phyloP scores from a whole-genome alignment of 2,113 vertebrate species.

The Cephalopterus ornatus region DNA sequence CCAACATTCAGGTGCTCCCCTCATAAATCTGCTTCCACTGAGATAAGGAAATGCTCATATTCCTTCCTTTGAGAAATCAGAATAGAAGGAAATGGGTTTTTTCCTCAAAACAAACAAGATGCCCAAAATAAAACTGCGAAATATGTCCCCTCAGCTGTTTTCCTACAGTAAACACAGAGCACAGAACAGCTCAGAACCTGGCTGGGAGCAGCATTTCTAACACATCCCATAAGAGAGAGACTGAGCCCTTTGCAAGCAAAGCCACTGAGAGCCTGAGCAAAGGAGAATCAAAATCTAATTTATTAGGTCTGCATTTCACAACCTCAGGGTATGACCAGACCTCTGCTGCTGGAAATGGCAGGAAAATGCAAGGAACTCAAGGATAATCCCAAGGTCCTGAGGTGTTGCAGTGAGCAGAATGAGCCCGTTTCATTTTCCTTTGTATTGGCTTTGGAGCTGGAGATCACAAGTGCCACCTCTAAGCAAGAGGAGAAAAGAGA shows the following conservation, averaged over 20 bases:
- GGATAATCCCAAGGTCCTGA: neutral
- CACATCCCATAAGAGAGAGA: neutral
- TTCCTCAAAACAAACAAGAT: neutral
- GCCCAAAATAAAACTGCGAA: neutral
- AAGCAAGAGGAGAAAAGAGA: neutral
- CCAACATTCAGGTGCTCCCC: neutral
- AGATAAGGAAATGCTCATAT: constrained; percentile 5
- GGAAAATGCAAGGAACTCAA: neutral
- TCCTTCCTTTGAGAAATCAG: neutral
- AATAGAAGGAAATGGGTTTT: neutral
- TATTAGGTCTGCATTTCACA: neutral
- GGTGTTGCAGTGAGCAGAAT: fast-evolving
- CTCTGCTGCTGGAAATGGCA: neutral
- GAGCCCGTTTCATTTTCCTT: neutral
- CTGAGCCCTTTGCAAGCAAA: neutral
- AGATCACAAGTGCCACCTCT: neutral
- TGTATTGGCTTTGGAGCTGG: fast-evolving
- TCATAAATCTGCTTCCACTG: neutral
- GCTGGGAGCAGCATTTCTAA: neutral
- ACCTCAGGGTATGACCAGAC: fast-evolving
- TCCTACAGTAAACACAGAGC: neutral
- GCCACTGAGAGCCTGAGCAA: neutral
- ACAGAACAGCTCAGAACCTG: neutral
- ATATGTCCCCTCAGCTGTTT: neutral
- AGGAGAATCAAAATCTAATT: neutral